A percentile compares a stretch with the other conserved stretches of the same genome.
These are phyloP conservation scores for Smittia aterrima DNA, from an alignment of 2,888 invertebrate species.

Conservation along the genomic window DNA sequence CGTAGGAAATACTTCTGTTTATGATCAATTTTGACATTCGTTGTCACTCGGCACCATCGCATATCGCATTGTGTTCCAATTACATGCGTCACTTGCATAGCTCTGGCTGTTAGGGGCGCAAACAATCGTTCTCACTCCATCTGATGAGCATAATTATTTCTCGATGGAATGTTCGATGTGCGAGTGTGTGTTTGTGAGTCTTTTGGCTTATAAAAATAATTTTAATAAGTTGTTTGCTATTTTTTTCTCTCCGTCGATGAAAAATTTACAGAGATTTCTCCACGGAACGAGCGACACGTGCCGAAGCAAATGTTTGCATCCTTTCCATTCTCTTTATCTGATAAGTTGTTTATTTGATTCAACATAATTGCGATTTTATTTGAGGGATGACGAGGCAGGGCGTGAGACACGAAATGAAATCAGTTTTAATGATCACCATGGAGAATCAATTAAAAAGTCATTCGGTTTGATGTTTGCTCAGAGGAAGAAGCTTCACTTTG, in stretches of 20 bases:
- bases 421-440: conserved; percentile 29
- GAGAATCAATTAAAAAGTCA: conserved; percentile 41
- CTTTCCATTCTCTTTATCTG: conserved; percentile 37
- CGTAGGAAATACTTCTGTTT: conserved; percentile 27
- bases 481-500: background rate
- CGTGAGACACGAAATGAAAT: background rate
- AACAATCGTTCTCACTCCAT: conserved; percentile 32
- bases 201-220: conserved; percentile 24
- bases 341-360: conserved; percentile 41
- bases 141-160: conserved; percentile 39
- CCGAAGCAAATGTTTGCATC: conserved; percentile 20
- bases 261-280: conserved; percentile 36
- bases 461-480: background rate
- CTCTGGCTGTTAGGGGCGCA: conserved; percentile 17
- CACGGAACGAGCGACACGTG: conserved; percentile 30
- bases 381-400: background rate
- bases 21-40: conserved; percentile 38
- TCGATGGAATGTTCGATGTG: background rate
- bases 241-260: conserved; percentile 1
- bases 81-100: conserved; percentile 46
- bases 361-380: conserved; percentile 40
- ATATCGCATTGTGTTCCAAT: conserved; percentile 46
- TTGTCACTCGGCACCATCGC: conserved; percentile 42
- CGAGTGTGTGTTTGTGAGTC: conserved; percentile 1
- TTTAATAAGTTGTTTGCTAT: conserved; percentile 12